phyloP scores from a whole-genome alignment of 2,113 vertebrate species.

The Poeciliopsis retropinna region DNA sequence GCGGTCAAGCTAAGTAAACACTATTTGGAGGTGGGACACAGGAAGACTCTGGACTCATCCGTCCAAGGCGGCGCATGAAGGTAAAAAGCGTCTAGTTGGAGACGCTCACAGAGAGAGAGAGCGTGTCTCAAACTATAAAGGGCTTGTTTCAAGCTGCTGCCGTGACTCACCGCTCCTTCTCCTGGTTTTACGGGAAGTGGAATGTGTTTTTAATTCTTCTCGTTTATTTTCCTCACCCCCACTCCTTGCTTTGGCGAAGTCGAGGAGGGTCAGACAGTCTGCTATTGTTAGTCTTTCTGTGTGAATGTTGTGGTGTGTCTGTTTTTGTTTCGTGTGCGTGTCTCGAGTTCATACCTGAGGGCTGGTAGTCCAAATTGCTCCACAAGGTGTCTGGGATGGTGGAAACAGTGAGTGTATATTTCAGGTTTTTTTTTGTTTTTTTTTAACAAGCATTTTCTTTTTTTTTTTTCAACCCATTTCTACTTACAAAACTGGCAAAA shows the following conservation, averaged over 20 bases:
- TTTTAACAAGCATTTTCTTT: too few species aligned
- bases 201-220: slow-evolving; percentile 78
- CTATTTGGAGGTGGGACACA: slow-evolving; percentile 1
- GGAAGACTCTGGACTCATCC: not conserved
- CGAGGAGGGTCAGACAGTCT: slow-evolving; percentile 46
- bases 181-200: slow-evolving; percentile 80
- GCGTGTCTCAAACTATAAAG: slow-evolving; percentile 56
- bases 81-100: slow-evolving; percentile 36
- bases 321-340: slow-evolving; percentile 41
- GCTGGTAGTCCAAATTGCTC: slow-evolving; percentile 55
- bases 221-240: slow-evolving; percentile 17
- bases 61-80: slow-evolving; percentile 19
- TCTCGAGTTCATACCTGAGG: slow-evolving; percentile 39
- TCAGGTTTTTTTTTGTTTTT: too few species aligned
- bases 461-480: too few species aligned
- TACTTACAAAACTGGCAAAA: too few species aligned
- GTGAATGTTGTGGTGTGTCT: slow-evolving; percentile 50
- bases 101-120: slow-evolving; percentile 46
- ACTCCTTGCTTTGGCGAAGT: slow-evolving; percentile 23
- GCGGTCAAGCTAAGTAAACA: slow-evolving; percentile 30
- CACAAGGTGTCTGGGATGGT: slow-evolving; percentile 20
- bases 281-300: slow-evolving; percentile 71
- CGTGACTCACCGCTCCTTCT: slow-evolving; percentile 79
- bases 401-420: not conserved
- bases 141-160: slow-evolving; percentile 60